Percentiles rank a stretch among this genome's conserved stretches.
phyloP scores from a whole-genome alignment of 1,140 invertebrate species.

The Drosophila ficusphila region DNA sequence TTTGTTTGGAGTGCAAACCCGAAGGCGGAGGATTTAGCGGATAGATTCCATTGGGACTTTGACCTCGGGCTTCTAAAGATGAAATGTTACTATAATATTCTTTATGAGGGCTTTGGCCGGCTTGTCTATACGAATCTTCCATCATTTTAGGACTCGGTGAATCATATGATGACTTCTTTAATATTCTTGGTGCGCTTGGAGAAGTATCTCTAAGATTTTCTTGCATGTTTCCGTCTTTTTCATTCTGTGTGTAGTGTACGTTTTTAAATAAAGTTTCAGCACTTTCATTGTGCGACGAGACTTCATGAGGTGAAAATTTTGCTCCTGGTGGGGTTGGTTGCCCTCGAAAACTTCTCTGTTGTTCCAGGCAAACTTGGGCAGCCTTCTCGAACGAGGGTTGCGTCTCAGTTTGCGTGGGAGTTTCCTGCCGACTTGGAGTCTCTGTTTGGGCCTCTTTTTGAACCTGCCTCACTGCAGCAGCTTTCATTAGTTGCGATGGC shows the following conservation, averaged over 20 bases:
- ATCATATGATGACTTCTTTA: no score
- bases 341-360: no score
- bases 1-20: neutral
- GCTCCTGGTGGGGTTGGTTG: neutral
- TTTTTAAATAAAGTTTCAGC: neutral
- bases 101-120: neutral
- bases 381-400: neutral
- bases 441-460: neutral
- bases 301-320: no score
- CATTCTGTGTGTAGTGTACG: no score
- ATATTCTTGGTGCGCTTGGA: no score
- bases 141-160: neutral
- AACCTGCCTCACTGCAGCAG: neutral
- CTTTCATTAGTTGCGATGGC: neutral
- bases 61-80: neutral
- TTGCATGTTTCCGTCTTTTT: no score
- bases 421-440: neutral
- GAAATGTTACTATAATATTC: neutral
- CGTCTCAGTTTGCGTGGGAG: neutral
- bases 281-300: neutral
- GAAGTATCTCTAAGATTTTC: neutral
- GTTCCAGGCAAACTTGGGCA: neutral
- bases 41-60: neutral
- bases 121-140: neutral
- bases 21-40: neutral